phyloP scores from a whole-genome alignment of 1,140 invertebrate species.

The Caenorhabditis latens region DNA sequence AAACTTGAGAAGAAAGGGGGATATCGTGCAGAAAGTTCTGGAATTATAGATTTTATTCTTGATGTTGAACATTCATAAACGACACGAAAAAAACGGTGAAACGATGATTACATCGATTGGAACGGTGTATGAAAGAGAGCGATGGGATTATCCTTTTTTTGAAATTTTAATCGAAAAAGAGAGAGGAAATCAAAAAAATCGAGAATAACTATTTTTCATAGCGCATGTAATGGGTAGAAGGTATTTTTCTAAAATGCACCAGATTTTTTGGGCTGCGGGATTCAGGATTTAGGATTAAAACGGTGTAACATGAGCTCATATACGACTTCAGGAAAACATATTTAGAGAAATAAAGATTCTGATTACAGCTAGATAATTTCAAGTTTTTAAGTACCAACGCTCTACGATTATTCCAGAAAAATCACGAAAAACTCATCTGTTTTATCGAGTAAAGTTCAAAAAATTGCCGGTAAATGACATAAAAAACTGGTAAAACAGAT shows the following conservation, averaged over 20 bases:
- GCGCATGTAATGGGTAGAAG: too few species aligned
- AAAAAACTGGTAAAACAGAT: constrained; percentile 31
- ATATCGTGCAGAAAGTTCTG: neutral
- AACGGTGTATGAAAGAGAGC: constrained; percentile 39
- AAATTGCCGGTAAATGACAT: constrained; percentile 32
- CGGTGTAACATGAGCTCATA: too few species aligned
- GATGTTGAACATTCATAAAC: constrained; percentile 24
- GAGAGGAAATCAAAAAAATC: neutral
- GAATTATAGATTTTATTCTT: neutral
- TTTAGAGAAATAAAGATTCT: too few species aligned
- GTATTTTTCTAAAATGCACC: too few species aligned
- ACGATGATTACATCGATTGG: constrained; percentile 23
- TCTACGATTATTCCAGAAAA: too few species aligned
- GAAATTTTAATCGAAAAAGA: constrained; percentile 49
- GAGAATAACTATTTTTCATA: neutral
- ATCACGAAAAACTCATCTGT: too few species aligned
- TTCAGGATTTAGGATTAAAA: too few species aligned
- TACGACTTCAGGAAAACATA: neutral
- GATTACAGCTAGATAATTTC: too few species aligned
- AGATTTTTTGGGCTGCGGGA: too few species aligned
- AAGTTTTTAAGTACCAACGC: too few species aligned
- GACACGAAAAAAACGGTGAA: neutral
- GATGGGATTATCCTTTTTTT: constrained; percentile 33
- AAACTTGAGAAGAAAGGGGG: neutral
- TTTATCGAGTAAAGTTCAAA: constrained; percentile 18